Conservation (phyloP, 2,113 vertebrate genomes). For the Brachypodius melanocephalos region DNA sequence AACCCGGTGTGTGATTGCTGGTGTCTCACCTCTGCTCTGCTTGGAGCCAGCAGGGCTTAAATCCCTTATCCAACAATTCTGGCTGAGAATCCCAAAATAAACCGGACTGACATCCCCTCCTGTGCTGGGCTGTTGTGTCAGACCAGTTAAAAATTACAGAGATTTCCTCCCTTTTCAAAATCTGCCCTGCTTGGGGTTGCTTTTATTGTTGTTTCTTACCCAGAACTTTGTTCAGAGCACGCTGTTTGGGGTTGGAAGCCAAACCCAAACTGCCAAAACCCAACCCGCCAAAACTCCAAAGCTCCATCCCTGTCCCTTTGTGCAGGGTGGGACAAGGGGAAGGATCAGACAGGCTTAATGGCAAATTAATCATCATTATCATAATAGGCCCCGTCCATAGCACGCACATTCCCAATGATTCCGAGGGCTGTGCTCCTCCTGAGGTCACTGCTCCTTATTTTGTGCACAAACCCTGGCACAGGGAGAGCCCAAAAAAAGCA, state of each 20-base stretch:
- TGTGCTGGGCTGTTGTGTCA: background rate
- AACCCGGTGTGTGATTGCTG: background rate
- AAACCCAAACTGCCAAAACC: background rate
- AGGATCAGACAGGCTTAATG: constrained; percentile 15
- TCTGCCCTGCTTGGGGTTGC: background rate
- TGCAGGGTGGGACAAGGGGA: background rate
- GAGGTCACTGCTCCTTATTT: background rate
- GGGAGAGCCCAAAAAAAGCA: background rate
- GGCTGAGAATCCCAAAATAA: background rate
- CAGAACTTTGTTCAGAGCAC: fast-evolving
- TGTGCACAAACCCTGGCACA: background rate
- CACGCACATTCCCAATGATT: background rate
- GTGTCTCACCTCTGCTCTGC: background rate
- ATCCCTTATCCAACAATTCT: background rate
- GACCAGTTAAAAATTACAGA: background rate
- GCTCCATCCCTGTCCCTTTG: background rate
- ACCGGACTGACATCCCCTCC: background rate
- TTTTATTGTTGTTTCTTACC: background rate
- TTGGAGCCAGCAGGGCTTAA: background rate
- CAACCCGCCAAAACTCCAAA: background rate
- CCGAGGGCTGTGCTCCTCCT: background rate
- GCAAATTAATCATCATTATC: constrained; percentile 29
- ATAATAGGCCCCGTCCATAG: background rate
- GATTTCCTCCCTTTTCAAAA: background rate
- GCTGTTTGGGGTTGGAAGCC: background rate